These are phyloP conservation scores for Ommatoiulus sabulosus DNA, from an alignment of 2,888 invertebrate genomes.

Conservation along the genomic window DNA sequence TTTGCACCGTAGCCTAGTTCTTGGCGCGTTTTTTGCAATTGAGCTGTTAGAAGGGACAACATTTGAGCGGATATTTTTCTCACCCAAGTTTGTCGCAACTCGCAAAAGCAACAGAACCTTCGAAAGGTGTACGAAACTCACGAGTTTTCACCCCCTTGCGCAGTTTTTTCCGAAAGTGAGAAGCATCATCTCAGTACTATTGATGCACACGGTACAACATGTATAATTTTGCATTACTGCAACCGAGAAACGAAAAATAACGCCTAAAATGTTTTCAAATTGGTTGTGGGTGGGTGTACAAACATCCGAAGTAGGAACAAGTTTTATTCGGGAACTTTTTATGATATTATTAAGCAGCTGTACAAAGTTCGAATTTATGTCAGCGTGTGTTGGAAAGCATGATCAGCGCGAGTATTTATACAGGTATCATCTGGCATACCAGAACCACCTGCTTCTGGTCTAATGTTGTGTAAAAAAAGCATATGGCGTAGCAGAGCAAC, in stretches of 20 bases:
- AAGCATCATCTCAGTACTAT: too few relatives aligned
- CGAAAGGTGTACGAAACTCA: too few relatives aligned
- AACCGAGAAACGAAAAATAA: too few relatives aligned
- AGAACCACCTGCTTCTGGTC: background rate
- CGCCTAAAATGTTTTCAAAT: too few relatives aligned
- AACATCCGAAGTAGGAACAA: background rate
- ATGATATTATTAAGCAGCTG: background rate
- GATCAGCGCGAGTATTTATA: background rate
- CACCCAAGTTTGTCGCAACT: background rate
- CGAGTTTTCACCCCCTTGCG: too few relatives aligned
- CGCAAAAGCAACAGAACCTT: too few relatives aligned
- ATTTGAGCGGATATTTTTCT: background rate
- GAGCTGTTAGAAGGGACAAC: background rate
- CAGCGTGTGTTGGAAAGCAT: background rate
- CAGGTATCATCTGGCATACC: background rate
- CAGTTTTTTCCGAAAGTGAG: too few relatives aligned
- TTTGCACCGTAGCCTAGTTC: background rate
- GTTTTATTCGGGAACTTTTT: background rate
- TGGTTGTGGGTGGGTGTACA: too few relatives aligned
- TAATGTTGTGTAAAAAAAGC: background rate
- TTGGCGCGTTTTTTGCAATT: slow-evolving; percentile 9
- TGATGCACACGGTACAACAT: too few relatives aligned
- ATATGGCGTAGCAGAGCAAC: too few relatives aligned
- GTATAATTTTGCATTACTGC: too few relatives aligned
- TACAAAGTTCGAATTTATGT: background rate